Evolutionary conservation across 2,797 vertebrate genomes (phyloP).

Genomic region (Rhinogobio ventralis): DNA sequence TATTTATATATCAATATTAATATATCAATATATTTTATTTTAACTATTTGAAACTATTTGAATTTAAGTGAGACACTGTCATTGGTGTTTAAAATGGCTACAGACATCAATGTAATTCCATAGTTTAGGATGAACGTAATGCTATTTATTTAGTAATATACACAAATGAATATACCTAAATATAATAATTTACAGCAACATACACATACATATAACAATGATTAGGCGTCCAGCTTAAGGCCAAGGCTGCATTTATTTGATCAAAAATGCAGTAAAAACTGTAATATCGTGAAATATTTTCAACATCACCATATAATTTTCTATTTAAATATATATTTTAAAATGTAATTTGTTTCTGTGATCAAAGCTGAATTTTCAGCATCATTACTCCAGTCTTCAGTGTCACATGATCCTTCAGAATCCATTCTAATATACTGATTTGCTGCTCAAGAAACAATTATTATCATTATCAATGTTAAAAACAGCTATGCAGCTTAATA

Average conservation of each 20-base stretch:
- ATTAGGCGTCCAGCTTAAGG: neutral
- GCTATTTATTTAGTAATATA: neutral
- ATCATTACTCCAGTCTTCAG: constrained; percentile 2
- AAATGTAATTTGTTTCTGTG: neutral
- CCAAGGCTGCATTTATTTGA: neutral
- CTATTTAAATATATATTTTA: neutral
- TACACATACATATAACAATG: neutral
- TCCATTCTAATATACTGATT: neutral
- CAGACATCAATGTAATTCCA: neutral
- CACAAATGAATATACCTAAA: neutral
- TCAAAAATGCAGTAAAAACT: neutral
- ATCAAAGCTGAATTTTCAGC: neutral
- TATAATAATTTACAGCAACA: no score
- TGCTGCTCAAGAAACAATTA: neutral
- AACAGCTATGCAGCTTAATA: neutral
- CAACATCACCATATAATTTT: no score
- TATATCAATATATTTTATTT: no score
- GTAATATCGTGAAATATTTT: neutral
- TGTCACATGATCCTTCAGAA: neutral
- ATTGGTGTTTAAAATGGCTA: neutral
- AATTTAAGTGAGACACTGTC: neutral
- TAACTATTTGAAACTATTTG: neutral
- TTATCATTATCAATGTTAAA: neutral
- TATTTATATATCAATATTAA: no score
- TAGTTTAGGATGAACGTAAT: neutral